Evolutionary conservation across 2,113 vertebrate species (phyloP).

Genomic region (Ailurus styani): DNA sequence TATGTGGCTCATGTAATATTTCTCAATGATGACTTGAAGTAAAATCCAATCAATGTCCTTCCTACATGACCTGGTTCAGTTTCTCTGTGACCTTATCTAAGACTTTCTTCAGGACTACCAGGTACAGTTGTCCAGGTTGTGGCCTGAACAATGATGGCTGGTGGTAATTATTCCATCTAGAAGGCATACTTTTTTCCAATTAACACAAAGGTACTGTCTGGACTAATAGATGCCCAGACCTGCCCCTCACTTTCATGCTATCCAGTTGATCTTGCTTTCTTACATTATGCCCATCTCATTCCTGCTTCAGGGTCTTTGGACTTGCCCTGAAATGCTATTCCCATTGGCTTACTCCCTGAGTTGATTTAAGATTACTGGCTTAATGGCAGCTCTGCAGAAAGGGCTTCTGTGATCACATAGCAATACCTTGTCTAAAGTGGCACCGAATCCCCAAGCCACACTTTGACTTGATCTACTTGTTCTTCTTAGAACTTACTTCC

Average conservation of each 20-base stretch:
- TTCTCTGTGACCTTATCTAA: not conserved
- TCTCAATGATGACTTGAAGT: not conserved
- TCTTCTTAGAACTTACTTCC: not conserved
- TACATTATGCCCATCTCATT: not conserved
- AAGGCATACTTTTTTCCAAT: not conserved
- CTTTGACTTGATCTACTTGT: not conserved
- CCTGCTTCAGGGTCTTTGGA: not conserved
- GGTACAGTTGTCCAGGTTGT: not conserved
- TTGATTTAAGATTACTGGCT: not conserved
- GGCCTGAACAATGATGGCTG: not conserved
- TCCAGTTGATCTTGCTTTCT: not conserved
- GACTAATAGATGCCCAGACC: not conserved
- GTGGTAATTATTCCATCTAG: not conserved
- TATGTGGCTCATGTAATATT: not conserved
- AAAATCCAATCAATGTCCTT: not conserved
- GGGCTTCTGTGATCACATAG: not conserved
- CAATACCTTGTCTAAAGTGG: not conserved
- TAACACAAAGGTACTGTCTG: not conserved
- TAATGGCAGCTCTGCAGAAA: not conserved
- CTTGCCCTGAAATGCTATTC: not conserved
- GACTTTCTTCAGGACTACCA: not conserved
- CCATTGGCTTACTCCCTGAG: not conserved
- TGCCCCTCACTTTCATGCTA: not conserved
- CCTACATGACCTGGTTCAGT: not conserved
- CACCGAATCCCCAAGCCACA: no score